Percentiles rank a stretch among this genome's conserved stretches.
Evolutionary conservation across 2,888 invertebrate species (phyloP).

Genomic region (Lamellibrachia columna): DNA sequence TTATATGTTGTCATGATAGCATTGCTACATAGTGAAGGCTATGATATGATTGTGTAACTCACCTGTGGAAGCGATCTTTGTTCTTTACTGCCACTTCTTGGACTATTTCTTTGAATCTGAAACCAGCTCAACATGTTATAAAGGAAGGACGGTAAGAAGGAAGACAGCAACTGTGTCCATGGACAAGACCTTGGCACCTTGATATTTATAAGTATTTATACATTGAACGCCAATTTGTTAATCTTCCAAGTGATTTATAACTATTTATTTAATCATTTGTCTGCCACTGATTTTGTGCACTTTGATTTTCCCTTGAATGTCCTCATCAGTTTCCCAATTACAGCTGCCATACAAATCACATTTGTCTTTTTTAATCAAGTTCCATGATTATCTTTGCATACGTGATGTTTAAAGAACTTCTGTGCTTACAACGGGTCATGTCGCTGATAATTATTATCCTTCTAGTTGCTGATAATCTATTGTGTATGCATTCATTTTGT

Average conservation of each 20-base stretch:
- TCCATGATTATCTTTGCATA: background rate
- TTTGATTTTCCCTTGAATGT: too few relatives aligned
- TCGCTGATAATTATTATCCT: background rate
- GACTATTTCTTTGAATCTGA: constrained; percentile 81
- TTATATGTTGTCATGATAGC: background rate
- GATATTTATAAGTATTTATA: too few relatives aligned
- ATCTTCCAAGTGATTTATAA: too few relatives aligned
- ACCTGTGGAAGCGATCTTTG: constrained; percentile 81
- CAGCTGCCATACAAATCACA: background rate
- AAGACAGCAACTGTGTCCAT: too few relatives aligned
- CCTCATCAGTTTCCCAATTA: background rate
- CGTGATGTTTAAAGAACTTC: background rate
- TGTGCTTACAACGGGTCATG: too few relatives aligned
- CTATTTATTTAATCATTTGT: too few relatives aligned
- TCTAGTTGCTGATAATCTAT: background rate
- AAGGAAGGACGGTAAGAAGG: too few relatives aligned
- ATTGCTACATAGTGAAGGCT: background rate
- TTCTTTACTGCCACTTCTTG: constrained; percentile 80
- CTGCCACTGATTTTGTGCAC: too few relatives aligned
- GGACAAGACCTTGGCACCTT: too few relatives aligned
- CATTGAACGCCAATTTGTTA: too few relatives aligned
- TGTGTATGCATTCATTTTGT: background rate
- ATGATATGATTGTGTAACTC: constrained; percentile 46
- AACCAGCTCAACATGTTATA: constrained; percentile 35
- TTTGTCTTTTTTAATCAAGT: background rate